Evolutionary conservation across 1,140 invertebrate species (phyloP), one percentile per base, ranked within the genome.

Genomic region (Lordiphosa mommai): DNA sequence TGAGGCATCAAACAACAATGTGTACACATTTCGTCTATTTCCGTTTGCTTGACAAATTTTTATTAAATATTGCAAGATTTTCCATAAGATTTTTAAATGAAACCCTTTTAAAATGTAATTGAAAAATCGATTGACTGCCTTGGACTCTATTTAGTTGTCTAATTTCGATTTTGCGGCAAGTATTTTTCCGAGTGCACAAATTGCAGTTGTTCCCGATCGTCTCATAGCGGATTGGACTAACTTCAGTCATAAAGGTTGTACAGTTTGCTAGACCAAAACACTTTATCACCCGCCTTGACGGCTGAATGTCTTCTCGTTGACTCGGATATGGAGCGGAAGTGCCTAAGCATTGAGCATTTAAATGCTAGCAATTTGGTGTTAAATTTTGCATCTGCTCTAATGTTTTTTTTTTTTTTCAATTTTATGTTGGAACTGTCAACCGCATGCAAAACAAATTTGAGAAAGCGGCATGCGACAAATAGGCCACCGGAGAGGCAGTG

Each of bases 361-460:
- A 37, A 38, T 66, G 58, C 29, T 8, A 23, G 50, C 20, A 61
- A 66, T 64, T 60, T 64, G 46, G 59, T 47, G 65, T 63, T 58
- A 48, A 58, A 57, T 65, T 56, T 52, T 36, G 7, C 27, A 30
- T 14, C 16, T 27, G 7, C n/a, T 36, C 40, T 53, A 16, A 44
- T 33, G 12, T 38, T 9, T 10, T 38, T 48, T 32, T 41, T 56
- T 46, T 41, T 41, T 16, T 44, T 50, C 48, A 64, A 76, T 71
- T 69, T 69, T 40, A 17, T 51, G 64, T 67, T 56, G 60, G 57
- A 60, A 71, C 61, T 80, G 76, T 52, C 71, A 71, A 59, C 55
- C 59, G 66, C 79, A 84, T 76, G 68, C 77, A 67, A 77, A 84
- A 66, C 58, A 77, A 76, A 72, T 77, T 84, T 48, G 30, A 36